Conservation (phyloP, 2,888 invertebrate species). For the Abrostola tripartita region DNA sequence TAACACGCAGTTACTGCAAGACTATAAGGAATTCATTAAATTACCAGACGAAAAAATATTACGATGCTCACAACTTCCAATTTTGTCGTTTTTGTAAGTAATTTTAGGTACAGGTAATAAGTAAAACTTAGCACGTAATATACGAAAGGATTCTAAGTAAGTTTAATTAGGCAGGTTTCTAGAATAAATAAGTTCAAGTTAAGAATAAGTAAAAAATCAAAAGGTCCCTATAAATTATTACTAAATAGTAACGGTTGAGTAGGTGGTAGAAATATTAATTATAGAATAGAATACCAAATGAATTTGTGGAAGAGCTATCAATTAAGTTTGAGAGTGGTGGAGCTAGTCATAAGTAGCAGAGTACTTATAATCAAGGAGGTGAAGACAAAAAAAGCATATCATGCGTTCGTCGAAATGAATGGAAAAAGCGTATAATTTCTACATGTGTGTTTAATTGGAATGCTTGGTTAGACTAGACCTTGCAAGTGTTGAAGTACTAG, state of each 20-base stretch:
- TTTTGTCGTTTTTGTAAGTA: too few relatives aligned
- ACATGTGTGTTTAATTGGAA: not conserved
- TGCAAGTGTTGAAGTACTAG: not conserved
- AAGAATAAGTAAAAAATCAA: not conserved
- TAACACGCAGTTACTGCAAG: too few relatives aligned
- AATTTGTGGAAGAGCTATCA: not conserved
- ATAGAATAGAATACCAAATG: constrained; percentile 1
- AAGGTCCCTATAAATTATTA: not conserved
- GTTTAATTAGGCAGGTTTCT: constrained; percentile 14
- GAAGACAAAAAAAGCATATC: not conserved
- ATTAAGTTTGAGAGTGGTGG: not conserved
- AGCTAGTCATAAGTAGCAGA: not conserved
- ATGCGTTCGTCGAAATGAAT: not conserved
- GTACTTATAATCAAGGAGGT: not conserved
- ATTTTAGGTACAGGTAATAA: too few relatives aligned
- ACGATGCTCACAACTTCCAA: too few relatives aligned
- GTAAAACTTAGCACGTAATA: not conserved
- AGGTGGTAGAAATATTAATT: constrained; percentile 8
- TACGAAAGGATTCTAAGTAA: not conserved
- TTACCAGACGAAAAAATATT: too few relatives aligned
- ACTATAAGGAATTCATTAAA: too few relatives aligned
- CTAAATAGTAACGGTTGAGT: constrained; percentile 1
- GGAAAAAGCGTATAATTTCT: constrained; percentile 1
- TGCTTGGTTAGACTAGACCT: not conserved
- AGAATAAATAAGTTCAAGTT: not conserved